These are phyloP conservation scores for Chauna torquata DNA, from an alignment of 2,113 vertebrate species.

Conservation along the genomic window DNA sequence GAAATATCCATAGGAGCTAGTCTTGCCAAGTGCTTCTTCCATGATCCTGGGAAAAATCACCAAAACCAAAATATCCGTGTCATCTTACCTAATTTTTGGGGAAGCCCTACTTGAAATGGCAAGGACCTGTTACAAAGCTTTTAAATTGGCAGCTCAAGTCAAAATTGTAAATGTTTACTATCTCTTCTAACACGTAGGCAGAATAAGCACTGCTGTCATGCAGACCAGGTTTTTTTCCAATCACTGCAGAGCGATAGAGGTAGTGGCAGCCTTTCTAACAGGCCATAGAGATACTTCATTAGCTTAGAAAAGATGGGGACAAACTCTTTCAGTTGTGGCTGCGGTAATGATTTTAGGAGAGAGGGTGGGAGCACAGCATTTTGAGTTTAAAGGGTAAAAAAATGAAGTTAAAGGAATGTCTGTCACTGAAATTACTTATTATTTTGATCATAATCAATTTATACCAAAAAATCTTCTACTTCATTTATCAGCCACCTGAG, in stretches of 20 bases:
- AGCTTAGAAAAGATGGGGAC: neutral
- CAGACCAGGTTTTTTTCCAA: neutral
- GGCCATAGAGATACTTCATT: neutral
- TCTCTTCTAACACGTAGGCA: neutral
- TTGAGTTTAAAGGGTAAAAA: neutral
- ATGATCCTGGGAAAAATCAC: neutral
- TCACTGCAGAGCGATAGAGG: neutral
- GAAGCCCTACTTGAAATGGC: neutral
- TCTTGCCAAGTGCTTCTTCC: neutral
- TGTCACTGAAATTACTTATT: neutral
- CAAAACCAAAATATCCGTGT: neutral
- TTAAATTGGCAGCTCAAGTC: neutral
- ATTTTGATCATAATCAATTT: neutral
- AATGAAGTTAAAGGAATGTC: neutral
- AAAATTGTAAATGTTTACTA: neutral
- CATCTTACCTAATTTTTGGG: neutral
- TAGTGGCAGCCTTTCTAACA: neutral
- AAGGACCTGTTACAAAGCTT: neutral
- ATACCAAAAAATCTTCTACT: neutral
- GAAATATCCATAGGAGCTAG: neutral
- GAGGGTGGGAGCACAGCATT: neutral
- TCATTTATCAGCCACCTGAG: neutral
- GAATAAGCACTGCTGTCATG: accelerated
- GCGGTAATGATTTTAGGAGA: neutral
- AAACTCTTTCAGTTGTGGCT: neutral